Conservation (phyloP, 2,797 vertebrate species). For the Euthynnus affinis region DNA sequence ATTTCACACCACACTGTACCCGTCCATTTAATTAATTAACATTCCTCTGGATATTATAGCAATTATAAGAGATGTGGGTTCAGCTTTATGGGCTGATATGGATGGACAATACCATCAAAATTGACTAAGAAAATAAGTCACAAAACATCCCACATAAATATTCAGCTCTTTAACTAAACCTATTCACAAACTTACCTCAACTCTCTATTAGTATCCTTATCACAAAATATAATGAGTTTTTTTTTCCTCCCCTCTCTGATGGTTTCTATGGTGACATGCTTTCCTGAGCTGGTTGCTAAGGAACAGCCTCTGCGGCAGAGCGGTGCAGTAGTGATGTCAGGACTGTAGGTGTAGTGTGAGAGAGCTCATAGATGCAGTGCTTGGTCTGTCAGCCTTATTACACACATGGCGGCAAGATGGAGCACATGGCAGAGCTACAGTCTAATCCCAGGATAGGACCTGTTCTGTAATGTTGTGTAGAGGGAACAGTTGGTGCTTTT, state of each 20-base stretch:
- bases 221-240: conserved; percentile 78
- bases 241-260: conserved; percentile 47
- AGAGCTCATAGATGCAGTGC: conserved; percentile 63
- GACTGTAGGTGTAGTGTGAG: conserved; percentile 77
- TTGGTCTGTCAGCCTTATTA: conserved; percentile 68
- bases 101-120: neutral
- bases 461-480: conserved; percentile 7
- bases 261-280: conserved; percentile 91
- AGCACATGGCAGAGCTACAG: conserved; percentile 55
- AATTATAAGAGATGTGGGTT: neutral
- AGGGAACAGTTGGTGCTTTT: conserved; percentile 38
- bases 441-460: conserved; percentile 26
- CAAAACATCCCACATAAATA: conserved; percentile 9
- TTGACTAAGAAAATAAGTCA: neutral
- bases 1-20: neutral
- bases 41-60: neutral
- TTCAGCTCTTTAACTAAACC: conserved; percentile 14
- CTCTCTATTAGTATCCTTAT: conserved; percentile 75
- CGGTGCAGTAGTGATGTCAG: conserved; percentile 87
- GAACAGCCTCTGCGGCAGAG: conserved; percentile 90
- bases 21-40: neutral
- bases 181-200: conserved; percentile 56
- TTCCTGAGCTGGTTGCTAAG: conserved; percentile 94
- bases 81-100: neutral
- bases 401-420: conserved; percentile 47